Base-by-base conservation (phyloP, 2,113 vertebrate species). In the Trachemys scripta region DNA sequence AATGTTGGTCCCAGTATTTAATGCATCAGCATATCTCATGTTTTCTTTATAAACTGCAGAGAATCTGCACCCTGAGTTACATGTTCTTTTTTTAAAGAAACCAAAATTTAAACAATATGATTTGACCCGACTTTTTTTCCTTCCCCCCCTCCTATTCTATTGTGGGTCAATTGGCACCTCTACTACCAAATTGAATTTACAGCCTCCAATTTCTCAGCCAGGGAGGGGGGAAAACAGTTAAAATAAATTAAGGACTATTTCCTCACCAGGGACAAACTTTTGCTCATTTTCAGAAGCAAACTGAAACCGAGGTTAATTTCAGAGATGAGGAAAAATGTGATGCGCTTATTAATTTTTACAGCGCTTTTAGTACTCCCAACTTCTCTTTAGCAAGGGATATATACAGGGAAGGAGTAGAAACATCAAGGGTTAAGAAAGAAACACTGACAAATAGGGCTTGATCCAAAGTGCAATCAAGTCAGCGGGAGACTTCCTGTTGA, bases 21-120 rank as follows among this genome's bases (percentile, higher is more conserved):
- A 96, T 96, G 95, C 97, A 97, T 96, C 93, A 97, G 81, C 82
- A 85, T 97, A 95, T 95, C 94, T 97, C 95, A 98, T 97, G 93
- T 97, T 98, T 98, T 97, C 93, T 98, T 98, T 97, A 98, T 97
- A 96, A 96, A 97, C 94, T 96, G 81, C 89, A 82, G 92, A 93
- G 92, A 93, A 95, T 95, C 88, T 90, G 84, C 89, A 95, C 88
- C 56, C 53, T 90, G 89, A 95, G 47, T 84, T 96, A 91, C 72
- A 57, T 87, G 38, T 80, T 97, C 93, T 94, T 54, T 54, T 93
- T 93, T 93, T 93, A 86, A 14, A 50, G 85, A 96, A 93, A 78
- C 6, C 57, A 85, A 87, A 95, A 95, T 92, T 90, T 92, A 96
- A 95, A 95, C 94, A 89, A 82, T 51, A 6, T 75, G 75, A 89